A percentile compares a stretch with the other conserved stretches of the same genome.
Evolutionary conservation across 2,113 vertebrate genomes (phyloP).

Genomic region (Carassius auratus): DNA sequence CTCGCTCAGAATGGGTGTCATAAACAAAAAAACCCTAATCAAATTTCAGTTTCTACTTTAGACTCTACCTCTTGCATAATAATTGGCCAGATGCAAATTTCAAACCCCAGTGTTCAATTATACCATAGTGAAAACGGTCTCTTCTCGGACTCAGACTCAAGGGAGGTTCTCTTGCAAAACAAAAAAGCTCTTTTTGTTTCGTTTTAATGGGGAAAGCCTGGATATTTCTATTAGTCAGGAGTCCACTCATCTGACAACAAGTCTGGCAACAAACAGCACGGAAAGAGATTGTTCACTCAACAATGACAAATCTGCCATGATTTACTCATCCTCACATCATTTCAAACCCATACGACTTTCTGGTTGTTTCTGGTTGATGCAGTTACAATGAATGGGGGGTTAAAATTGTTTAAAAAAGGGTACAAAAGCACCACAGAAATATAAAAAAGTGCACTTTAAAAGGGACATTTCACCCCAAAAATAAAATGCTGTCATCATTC

Average conservation of each 20-base stretch:
- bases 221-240: slow-evolving; percentile 9
- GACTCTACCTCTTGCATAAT: not conserved
- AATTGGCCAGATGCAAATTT: not conserved
- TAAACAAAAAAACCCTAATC: not conserved
- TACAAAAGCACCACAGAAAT: not conserved
- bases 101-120: slow-evolving; percentile 1
- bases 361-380: not conserved
- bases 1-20: not conserved
- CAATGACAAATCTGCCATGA: not conserved
- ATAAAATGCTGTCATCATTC: not conserved
- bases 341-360: not conserved
- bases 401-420: not conserved
- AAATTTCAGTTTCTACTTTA: not conserved
- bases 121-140: not conserved
- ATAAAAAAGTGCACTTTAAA: not conserved
- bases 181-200: not conserved
- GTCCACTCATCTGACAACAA: slow-evolving; percentile 3
- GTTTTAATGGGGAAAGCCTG: not conserved
- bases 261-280: not conserved
- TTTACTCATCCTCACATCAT: not conserved
- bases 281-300: not conserved
- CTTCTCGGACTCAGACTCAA: slow-evolving; percentile 10
- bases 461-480: too few species aligned
- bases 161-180: not conserved
- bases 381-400: not conserved